A percentile compares a stretch with the other conserved stretches of the same genome.
Conservation (phyloP, 2,888 invertebrate genomes). For the Thymelicus sylvestris region DNA sequence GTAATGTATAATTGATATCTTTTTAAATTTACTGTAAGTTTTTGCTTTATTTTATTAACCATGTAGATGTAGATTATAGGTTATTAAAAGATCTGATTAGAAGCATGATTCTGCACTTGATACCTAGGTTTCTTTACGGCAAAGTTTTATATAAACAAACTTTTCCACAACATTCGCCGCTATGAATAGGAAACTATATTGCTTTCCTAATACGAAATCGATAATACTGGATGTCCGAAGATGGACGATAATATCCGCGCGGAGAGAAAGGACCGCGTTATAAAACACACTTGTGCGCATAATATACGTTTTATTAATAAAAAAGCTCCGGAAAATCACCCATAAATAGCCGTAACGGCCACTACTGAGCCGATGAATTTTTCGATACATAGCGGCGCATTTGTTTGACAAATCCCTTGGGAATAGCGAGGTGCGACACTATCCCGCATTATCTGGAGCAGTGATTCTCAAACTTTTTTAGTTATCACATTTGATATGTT, state of each 20-base stretch:
- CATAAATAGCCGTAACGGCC: conserved; percentile 83
- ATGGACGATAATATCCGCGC: conserved; percentile 78
- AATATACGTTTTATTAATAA: conserved; percentile 85
- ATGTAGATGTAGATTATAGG: no score
- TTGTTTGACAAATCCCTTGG: conserved; percentile 84
- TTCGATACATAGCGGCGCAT: conserved; percentile 79
- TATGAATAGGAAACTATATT: conserved; percentile 58
- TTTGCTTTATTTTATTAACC: no score
- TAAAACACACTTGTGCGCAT: conserved; percentile 84
- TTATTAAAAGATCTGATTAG: no score
- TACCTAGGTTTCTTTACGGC: background rate
- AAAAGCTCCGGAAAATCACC: conserved; percentile 80
- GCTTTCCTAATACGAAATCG: conserved; percentile 58
- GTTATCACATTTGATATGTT: no score
- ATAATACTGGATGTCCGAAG: conserved; percentile 79
- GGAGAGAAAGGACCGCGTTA: conserved; percentile 70
- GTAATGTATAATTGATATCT: no score
- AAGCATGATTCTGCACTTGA: no score
- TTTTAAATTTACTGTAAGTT: no score
- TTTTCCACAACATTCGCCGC: conserved; percentile 35
- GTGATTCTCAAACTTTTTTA: conserved; percentile 19
- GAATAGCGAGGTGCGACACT: conserved; percentile 71
- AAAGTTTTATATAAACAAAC: background rate
- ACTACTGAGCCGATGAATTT: conserved; percentile 80
- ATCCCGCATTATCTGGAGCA: conserved; percentile 71